A percentile compares a stretch with the other conserved stretches of the same genome.
Conservation (phyloP, 2,888 invertebrate species). For the Tipula unca region DNA sequence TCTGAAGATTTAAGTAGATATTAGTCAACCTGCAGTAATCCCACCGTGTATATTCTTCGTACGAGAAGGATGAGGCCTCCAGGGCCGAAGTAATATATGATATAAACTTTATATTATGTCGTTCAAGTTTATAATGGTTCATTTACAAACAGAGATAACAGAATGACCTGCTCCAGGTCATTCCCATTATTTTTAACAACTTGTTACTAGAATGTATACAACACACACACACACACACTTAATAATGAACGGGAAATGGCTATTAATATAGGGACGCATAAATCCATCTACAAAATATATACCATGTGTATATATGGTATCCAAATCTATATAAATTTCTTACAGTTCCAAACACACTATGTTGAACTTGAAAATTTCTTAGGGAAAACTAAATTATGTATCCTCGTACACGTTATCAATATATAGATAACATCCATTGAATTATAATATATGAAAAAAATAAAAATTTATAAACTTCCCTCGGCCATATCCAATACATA, state of each 20-base stretch:
- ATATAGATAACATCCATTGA: background rate
- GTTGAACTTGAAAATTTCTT: background rate
- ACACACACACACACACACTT: background rate
- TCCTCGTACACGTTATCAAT: background rate
- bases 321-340: background rate
- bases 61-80: too few species aligned
- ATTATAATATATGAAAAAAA: background rate
- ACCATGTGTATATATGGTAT: background rate
- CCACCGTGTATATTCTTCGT: too few species aligned
- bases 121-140: too few species aligned
- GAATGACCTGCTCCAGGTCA: background rate
- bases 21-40: too few species aligned
- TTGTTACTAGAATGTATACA: background rate
- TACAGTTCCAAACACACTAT: background rate
- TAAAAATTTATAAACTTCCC: background rate
- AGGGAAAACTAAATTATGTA: background rate
- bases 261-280: background rate
- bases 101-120: too few species aligned
- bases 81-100: too few species aligned
- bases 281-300: background rate
- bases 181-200: background rate
- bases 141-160: background rate
- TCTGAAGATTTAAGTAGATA: too few species aligned
- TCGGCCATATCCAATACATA: background rate
- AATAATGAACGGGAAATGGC: background rate